Evolutionary conservation across 2,888 invertebrate genomes (phyloP).

Genomic region (Drosophila imparisetae): DNA sequence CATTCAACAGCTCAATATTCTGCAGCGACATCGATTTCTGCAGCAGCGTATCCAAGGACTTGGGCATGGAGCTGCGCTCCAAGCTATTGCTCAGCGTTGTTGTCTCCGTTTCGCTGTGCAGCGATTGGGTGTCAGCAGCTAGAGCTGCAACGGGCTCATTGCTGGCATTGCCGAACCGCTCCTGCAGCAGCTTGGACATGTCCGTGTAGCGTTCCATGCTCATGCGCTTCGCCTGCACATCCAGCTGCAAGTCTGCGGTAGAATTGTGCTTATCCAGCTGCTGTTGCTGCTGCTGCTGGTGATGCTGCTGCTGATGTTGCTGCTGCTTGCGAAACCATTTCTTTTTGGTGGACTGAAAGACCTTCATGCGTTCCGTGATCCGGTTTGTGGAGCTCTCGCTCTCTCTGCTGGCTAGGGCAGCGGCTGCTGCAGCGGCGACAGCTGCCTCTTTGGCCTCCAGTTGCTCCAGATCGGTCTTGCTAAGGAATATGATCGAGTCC

Average conservation of each 20-base stretch:
- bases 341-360: slow-evolving; percentile 86
- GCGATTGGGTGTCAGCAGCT: slow-evolving; percentile 46
- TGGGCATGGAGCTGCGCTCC: slow-evolving; percentile 62
- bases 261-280: slow-evolving; percentile 22
- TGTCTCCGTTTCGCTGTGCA: slow-evolving; percentile 77
- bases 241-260: slow-evolving; percentile 85
- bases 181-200: slow-evolving; percentile 89
- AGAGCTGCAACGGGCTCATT: slow-evolving; percentile 11
- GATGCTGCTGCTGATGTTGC: slow-evolving; percentile 71
- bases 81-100: slow-evolving; percentile 77
- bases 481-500: slow-evolving; percentile 89
- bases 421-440: slow-evolving; percentile 54
- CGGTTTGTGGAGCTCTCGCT: slow-evolving; percentile 61
- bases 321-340: slow-evolving; percentile 88
- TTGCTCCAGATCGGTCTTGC: slow-evolving; percentile 88
- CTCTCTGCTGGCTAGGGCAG: slow-evolving; percentile 64
- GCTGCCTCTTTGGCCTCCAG: slow-evolving; percentile 85
- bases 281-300: slow-evolving; percentile 28
- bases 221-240: slow-evolving; percentile 88
- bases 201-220: slow-evolving; percentile 90
- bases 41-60: slow-evolving; percentile 69
- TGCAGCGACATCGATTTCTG: slow-evolving; percentile 84
- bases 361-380: slow-evolving; percentile 84
- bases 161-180: slow-evolving; percentile 86
- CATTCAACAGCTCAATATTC: slow-evolving; percentile 82